Evolutionary conservation across 1,140 invertebrate species (phyloP).

Genomic region (Bombus fervidus): DNA sequence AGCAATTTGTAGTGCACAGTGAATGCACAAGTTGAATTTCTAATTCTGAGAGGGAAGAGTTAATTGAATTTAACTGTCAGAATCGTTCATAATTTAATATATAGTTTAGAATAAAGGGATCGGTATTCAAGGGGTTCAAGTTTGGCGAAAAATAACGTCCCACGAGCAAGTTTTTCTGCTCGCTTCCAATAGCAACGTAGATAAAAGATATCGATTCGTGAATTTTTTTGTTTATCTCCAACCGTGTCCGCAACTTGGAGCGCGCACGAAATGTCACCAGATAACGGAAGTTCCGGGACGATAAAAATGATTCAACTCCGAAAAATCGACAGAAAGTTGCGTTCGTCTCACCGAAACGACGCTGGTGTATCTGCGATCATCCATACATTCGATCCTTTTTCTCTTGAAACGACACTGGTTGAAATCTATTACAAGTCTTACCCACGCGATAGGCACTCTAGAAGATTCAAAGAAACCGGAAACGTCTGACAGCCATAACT

Average conservation of each 20-base stretch:
- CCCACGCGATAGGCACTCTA: constrained; percentile 20
- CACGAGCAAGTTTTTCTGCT: not conserved
- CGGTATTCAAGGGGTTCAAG: not conserved
- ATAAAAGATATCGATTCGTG: constrained; percentile 44
- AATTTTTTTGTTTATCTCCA: constrained; percentile 40
- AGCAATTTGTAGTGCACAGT: not conserved
- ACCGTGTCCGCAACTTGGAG: constrained; percentile 19
- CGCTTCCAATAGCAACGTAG: not conserved
- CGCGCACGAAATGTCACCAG: constrained; percentile 23
- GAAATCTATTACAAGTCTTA: constrained; percentile 23
- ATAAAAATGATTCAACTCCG: constrained; percentile 23
- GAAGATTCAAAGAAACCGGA: constrained; percentile 59
- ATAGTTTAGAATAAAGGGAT: not conserved
- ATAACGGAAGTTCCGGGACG: constrained; percentile 31
- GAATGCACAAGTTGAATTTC: not conserved
- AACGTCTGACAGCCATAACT: constrained; percentile 62
- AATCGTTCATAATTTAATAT: not conserved
- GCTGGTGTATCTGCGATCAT: not conserved
- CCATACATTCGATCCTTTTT: too few species aligned
- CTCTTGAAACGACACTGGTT: not conserved
- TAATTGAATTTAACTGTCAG: too few species aligned
- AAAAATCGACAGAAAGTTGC: constrained; percentile 11
- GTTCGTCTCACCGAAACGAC: not conserved
- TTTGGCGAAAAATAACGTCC: not conserved
- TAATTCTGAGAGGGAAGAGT: not conserved